These are phyloP conservation scores for Globodera rostochiensis DNA, from an alignment of 1,140 invertebrate species.

Conservation along the genomic window DNA sequence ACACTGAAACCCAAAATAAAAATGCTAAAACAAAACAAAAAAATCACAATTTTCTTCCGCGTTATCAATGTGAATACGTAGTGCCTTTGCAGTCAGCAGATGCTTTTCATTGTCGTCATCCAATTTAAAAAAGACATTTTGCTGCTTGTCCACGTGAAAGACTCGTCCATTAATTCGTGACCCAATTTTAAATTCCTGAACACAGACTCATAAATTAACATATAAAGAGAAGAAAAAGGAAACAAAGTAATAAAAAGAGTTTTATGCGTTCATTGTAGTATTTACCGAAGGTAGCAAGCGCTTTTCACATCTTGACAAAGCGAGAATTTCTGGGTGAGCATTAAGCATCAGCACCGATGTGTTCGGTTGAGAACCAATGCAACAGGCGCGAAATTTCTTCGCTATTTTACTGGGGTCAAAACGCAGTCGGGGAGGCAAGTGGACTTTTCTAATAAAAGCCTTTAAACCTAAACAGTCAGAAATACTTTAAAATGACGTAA, in stretches of 20 bases:
- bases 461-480: constrained; percentile 42
- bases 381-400: constrained; percentile 49
- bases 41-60: constrained; percentile 39
- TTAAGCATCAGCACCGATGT: constrained; percentile 55
- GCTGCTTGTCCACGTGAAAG: constrained; percentile 43
- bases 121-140: constrained; percentile 51
- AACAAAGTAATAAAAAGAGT: constrained; percentile 10
- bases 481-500: constrained; percentile 2
- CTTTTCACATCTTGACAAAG: constrained; percentile 52
- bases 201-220: neutral
- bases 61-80: constrained; percentile 44
- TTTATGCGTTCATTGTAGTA: neutral
- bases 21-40: neutral
- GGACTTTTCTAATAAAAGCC: constrained; percentile 50
- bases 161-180: constrained; percentile 50
- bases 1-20: constrained; percentile 38
- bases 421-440: constrained; percentile 57
- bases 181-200: constrained; percentile 53
- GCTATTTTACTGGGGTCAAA: constrained; percentile 31
- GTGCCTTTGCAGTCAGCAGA: constrained; percentile 52
- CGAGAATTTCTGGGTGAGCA: constrained; percentile 61
- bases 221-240: neutral
- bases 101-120: constrained; percentile 43
- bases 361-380: constrained; percentile 54
- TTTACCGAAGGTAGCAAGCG: constrained; percentile 46